Conservation (phyloP, 2,113 vertebrate species). For the Catagonus wagneri region DNA sequence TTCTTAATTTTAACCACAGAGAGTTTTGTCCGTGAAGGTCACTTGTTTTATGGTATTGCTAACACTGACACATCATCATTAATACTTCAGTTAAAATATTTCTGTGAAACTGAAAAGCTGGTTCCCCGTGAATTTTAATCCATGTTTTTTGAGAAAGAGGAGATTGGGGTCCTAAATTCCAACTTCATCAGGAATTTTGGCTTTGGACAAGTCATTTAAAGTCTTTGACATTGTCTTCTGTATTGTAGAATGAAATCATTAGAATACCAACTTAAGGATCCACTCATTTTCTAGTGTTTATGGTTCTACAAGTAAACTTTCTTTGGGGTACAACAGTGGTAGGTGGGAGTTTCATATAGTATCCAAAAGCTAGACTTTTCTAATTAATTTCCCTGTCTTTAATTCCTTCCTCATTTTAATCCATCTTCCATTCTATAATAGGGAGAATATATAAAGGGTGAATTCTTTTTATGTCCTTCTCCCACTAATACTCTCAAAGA, state of each 20-base stretch:
- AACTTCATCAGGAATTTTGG: neutral
- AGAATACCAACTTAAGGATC: neutral
- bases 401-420: neutral
- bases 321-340: neutral
- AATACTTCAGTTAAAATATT: slow-evolving; percentile 55
- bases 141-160: neutral
- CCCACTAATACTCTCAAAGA: neutral
- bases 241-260: slow-evolving; percentile 10
- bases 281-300: neutral
- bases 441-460: neutral
- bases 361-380: neutral
- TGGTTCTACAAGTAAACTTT: neutral
- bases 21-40: slow-evolving; percentile 61
- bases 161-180: neutral
- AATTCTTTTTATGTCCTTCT: neutral
- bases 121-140: slow-evolving; percentile 40
- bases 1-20: slow-evolving; percentile 71
- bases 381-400: neutral
- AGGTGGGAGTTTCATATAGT: neutral
- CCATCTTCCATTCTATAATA: neutral
- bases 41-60: neutral
- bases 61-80: slow-evolving; percentile 43
- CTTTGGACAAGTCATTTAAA: slow-evolving; percentile 51
- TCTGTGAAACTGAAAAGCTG: slow-evolving; percentile 55
- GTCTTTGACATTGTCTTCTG: neutral